Base-by-base conservation (phyloP, 2,113 vertebrate genomes). In the Benitochromis conjunctus region DNA sequence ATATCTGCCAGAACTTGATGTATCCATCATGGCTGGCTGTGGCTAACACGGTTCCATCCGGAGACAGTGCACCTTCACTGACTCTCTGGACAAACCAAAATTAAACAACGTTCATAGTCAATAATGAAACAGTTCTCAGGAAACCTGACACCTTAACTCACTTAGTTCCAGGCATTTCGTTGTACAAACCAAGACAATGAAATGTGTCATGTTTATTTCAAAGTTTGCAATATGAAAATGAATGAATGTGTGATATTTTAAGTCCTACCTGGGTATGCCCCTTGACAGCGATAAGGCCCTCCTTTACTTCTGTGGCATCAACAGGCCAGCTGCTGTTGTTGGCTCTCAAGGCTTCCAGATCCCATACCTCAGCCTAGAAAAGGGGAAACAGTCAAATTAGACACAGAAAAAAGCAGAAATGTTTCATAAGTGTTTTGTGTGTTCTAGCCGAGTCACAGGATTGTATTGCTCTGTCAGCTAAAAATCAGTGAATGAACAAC, bases 1-100 rank as follows among this genome's bases (percentile, higher is more conserved):
- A 99, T 84, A 99, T 99, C 95, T 99, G 99, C 99, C 99, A 99
- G 94, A 99, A 99, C 94, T 99, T 99, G 82, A 99, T 97, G 89
- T 96, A 98, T 66, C 99, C 99, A 66, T 99, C 99, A 12, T 99
- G 98, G 84, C 98, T 99, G 53, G 99, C 99, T 29, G 99, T 99
- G 91, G 99, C 98, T 86, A 99, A 94, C 55, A 99, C 98, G 0
- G 98, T 98, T 56, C 99, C 99, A 91, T 99, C 99, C 53, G 99
- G 99, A 54, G 99, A 99, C 83, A 99, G 96, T 0, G 98, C 98
- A 53, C 99, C 99, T 94, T 99, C 98, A 1, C 98, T 99, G 88
- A 99, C 96, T 43, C 97, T 96, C 99, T 99, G 82, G 13, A 94
- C 3, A 80, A 56, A 56, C 46, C 85, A 3, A 88, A 10, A 69